Evolutionary conservation across 2,797 vertebrate genomes (phyloP), one percentile per base, ranked within the genome.

Genomic region (Bovichtus diacanthus): DNA sequence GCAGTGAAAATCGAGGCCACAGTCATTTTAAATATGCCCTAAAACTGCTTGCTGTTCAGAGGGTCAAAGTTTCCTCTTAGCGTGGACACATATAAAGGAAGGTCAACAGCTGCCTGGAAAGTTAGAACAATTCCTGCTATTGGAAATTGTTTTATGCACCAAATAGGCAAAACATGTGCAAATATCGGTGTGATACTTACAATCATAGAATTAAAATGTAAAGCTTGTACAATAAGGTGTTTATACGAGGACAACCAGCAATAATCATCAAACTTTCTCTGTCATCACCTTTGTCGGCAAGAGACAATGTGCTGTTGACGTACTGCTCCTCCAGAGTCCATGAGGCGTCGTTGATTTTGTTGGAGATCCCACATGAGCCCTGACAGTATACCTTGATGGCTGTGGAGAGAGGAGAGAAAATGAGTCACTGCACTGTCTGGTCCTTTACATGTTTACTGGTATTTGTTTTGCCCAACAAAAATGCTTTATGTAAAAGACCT

Each of bases 311-410:
- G 84, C 96, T 98, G 94, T 96, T 98, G 80, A 97, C 96, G 90
- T 99, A 99, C 80, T 96, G 96, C 90, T 99, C 98, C 89, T 99
- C 97, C 77, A 94, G 78, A 0, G 92, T 93, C 97, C 97, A 98
- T 0, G 96, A 89, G 0, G 92, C 78, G 64, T 98, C 97, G 0
- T 97, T 97, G 80, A 96, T 87, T 88, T 98, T 97, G 95, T 56
- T 97, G 59, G 97, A 97, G 66, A 99, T 96, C n/a, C 97, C 97
- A 44, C 97, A 98, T 39, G 93, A 96, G 1, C 98, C 98, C 25
- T 96, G 73, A 46, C 98, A 99, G 94, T 94, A 96, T 90, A 99
- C 97, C 81, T 97, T 98, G 90, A 99, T 98, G 74, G 96, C 98
- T 99, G 93, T 19, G 27, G 60, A 67, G 49, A 66, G 62, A 83